A percentile compares a stretch with the other conserved stretches of the same genome.
Evolutionary conservation across 2,888 invertebrate genomes (phyloP).

Genomic region (Drosophila mimetica): DNA sequence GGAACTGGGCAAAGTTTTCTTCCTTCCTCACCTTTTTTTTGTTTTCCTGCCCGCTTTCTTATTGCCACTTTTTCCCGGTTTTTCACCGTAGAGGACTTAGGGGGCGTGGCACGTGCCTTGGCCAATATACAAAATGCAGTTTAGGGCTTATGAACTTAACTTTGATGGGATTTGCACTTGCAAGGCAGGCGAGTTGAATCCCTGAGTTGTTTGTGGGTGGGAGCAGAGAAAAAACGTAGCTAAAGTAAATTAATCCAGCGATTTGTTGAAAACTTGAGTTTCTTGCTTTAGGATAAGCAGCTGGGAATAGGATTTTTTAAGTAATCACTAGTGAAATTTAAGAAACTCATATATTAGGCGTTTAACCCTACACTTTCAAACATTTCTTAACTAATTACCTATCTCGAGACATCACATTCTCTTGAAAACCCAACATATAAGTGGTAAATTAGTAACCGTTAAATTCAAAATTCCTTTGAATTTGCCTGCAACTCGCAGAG

Average conservation of each 20-base stretch:
- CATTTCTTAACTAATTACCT: not conserved
- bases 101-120: constrained; percentile 52
- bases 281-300: too few relatives aligned
- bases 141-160: constrained; percentile 66
- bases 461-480: constrained; percentile 43
- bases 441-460: constrained; percentile 35
- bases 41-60: constrained; percentile 8
- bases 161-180: constrained; percentile 67
- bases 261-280: too few relatives aligned
- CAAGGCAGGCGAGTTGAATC: constrained; percentile 17
- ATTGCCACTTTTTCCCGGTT: not conserved
- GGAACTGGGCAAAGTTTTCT: constrained; percentile 58
- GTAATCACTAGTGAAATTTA: too few relatives aligned
- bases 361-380: too few relatives aligned
- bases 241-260: not conserved
- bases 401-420: not conserved
- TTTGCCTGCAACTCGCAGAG: constrained; percentile 18
- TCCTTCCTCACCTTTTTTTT: not conserved
- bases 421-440: not conserved
- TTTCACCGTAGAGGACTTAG: constrained; percentile 1
- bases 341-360: too few relatives aligned
- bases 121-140: constrained; percentile 65
- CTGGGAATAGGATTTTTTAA: too few relatives aligned
- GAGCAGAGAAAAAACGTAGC: not conserved
- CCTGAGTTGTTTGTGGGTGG: not conserved